Percentiles rank a stretch among this genome's conserved stretches.
These are phyloP conservation scores for Alexandromys fortis DNA, from an alignment of 2,113 vertebrate species.

Conservation along the genomic window DNA sequence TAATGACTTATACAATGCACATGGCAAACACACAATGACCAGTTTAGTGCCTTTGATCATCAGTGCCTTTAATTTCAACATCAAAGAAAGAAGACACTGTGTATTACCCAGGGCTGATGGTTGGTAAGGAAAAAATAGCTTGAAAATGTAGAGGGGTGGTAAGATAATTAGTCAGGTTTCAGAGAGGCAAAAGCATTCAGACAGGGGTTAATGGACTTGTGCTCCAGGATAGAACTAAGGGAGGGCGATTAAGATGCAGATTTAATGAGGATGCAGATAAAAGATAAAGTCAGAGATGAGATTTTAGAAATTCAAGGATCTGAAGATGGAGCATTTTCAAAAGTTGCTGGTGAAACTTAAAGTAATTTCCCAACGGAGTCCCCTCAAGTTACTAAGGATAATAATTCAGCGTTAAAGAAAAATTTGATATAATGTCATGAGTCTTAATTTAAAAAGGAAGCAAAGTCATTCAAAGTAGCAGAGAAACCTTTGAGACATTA, in stretches of 20 bases:
- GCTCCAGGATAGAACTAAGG: background rate
- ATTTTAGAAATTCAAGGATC: background rate
- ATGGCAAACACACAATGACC: background rate
- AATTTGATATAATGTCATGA: background rate
- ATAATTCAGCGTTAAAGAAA: background rate
- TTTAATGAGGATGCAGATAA: background rate
- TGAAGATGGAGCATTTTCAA: background rate
- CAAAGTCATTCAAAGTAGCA: background rate
- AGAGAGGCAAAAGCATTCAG: background rate
- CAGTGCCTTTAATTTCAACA: conserved; percentile 16
- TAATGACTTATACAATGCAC: background rate
- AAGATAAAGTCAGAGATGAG: background rate
- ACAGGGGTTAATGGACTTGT: background rate
- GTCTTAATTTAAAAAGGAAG: background rate
- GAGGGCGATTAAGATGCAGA: background rate
- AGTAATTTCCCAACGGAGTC: background rate
- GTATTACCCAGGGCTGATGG: background rate
- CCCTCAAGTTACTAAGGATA: background rate
- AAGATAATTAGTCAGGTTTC: background rate
- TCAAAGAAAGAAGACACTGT: background rate
- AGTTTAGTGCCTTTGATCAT: background rate
- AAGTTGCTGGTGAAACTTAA: background rate
- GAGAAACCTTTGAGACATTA: background rate
- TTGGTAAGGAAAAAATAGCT: background rate
- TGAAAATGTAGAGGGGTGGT: background rate